Evolutionary conservation across 1,140 invertebrate species (phyloP), one percentile per base, ranked within the genome.

Genomic region (Amphibalanus amphitrite): DNA sequence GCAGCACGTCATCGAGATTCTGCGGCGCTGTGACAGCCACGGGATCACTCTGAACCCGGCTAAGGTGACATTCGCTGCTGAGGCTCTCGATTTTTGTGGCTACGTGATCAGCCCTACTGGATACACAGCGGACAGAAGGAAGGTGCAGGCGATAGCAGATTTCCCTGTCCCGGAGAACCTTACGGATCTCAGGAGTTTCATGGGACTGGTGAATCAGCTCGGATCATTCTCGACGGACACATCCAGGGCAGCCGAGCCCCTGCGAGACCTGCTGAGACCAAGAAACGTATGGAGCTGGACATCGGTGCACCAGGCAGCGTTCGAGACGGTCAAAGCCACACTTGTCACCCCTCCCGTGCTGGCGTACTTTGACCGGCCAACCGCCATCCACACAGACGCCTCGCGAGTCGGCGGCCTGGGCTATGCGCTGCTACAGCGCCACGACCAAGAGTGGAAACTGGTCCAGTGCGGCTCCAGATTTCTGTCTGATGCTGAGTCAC

Each of bases 1-100:
- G 23, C 68, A 40, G n/a, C 71, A 72, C 40, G 72, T 75, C 13
- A 65, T 47, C 23, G 28, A 71, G 29, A 38, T 73, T 3, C n/a
- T 73, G 30, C 73, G 28, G 26, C 29, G 47, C 3, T 72, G 74
- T 26, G 29, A 29, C 6, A 33, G 70, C 3, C 59, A 70, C 26
- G 38, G 59, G 17, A 59, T 73, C 28, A 67, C 72, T 38, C 38
- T 73, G 69, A 70, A 70, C 30, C 15, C 26, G 1, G 59, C 28
- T 0, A 70, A 70, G 29, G 29, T 73, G 28, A 3, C 69, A 6
- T 40, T 71, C 25, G n/a, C 65, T 3, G 26, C 17, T 4, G 10
- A 68, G 17, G 28, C 29, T 29, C 0, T 59, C 0, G 23, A 69
- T 8, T 73, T 38, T 28, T 71, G 72, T 40, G 70, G 70, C 8